These are phyloP conservation scores for Zygogramma bicolorata DNA, from an alignment of 2,888 invertebrate genomes.

Conservation along the genomic window DNA sequence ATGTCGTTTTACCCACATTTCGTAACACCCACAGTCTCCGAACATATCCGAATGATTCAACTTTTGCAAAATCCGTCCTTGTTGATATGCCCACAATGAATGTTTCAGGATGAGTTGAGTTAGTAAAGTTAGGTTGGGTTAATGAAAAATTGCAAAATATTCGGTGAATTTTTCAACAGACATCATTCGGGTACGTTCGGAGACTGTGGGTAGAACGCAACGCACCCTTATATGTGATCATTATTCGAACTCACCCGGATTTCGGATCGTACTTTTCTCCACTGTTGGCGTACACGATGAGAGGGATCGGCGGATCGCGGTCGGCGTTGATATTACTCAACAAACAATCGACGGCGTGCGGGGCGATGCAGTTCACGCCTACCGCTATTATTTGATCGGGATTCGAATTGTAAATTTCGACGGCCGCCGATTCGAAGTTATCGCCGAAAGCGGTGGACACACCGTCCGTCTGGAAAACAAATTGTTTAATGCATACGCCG, in stretches of 20 bases:
- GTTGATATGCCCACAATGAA: too few relatives aligned
- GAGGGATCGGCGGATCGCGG: constrained; percentile 70
- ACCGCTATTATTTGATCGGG: constrained; percentile 81
- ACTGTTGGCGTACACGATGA: constrained; percentile 91
- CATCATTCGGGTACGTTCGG: too few relatives aligned
- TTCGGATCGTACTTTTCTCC: constrained; percentile 79
- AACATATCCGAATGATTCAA: too few relatives aligned
- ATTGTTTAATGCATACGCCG: neutral
- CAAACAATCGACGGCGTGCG: constrained; percentile 71
- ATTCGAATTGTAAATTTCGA: constrained; percentile 69
- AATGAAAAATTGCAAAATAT: too few relatives aligned
- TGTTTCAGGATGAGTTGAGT: too few relatives aligned
- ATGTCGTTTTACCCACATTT: too few relatives aligned
- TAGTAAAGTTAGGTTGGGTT: too few relatives aligned
- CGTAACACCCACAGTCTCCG: too few relatives aligned
- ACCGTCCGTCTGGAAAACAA: constrained; percentile 67
- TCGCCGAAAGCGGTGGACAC: constrained; percentile 80
- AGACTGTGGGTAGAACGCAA: too few relatives aligned
- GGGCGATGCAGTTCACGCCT: constrained; percentile 87
- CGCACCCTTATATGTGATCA: neutral
- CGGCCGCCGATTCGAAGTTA: constrained; percentile 76
- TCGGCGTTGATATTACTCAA: constrained; percentile 68
- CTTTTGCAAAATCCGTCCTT: too few relatives aligned
- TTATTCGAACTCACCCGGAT: constrained; percentile 52
- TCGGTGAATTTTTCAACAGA: too few relatives aligned